Evolutionary conservation across 1,140 invertebrate genomes (phyloP).

Genomic region (Matsumurasca onukii): DNA sequence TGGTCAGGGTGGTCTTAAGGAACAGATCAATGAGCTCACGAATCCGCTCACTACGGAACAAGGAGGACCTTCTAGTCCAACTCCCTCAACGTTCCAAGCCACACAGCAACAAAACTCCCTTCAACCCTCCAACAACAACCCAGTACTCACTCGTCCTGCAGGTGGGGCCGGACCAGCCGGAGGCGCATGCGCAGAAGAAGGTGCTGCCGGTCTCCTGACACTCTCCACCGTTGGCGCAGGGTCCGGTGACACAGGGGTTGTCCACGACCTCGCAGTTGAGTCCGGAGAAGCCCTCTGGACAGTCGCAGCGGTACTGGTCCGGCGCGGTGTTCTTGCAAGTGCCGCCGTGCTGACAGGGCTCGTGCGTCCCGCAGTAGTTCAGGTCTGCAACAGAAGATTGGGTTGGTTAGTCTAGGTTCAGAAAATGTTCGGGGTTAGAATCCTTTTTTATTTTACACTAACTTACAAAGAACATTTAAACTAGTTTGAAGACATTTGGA

Average conservation of each 20-base stretch:
- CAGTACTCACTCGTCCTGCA: constrained; percentile 68
- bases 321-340: constrained; percentile 94
- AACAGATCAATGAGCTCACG: no score
- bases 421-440: no score
- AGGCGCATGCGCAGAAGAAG: constrained; percentile 78
- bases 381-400: constrained; percentile 70
- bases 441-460: no score
- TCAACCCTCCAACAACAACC: no score
- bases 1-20: no score
- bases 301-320: constrained; percentile 88
- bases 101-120: no score
- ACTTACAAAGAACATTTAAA: no score
- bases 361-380: constrained; percentile 97
- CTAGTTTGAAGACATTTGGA: no score
- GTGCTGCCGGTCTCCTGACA: constrained; percentile 58
- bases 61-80: no score
- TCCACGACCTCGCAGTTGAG: constrained; percentile 88
- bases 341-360: constrained; percentile 93
- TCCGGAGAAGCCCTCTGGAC: constrained; percentile 88
- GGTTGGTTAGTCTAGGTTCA: no score
- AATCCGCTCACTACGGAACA: no score
- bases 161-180: constrained; percentile 80
- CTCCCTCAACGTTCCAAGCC: no score
- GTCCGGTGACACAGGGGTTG: constrained; percentile 87
- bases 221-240: constrained; percentile 84